Conservation (phyloP, 2,113 vertebrate species). For the Dromiciops gliroides region DNA sequence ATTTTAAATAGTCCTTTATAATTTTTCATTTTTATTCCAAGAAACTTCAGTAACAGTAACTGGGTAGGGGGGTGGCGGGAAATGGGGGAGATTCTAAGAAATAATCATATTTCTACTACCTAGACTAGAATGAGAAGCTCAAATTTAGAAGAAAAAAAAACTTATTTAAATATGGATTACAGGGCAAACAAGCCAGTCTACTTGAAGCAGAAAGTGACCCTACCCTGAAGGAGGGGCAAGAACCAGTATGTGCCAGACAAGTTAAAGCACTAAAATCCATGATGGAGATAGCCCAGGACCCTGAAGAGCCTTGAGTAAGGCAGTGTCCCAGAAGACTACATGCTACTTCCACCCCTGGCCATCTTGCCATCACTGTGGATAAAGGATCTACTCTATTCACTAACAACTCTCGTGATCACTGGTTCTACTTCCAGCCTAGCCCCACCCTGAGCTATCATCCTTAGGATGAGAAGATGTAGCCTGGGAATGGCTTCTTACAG, state of each 20-base stretch:
- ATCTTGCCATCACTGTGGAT: too few species aligned
- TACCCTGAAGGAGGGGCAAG: neutral
- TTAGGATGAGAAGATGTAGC: too few species aligned
- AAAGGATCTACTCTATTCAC: too few species aligned
- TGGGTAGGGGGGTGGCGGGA: too few species aligned
- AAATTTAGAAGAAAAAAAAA: neutral
- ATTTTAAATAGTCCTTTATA: neutral
- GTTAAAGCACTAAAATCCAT: neutral
- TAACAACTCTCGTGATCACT: too few species aligned
- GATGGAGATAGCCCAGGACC: too few species aligned
- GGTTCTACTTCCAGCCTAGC: too few species aligned
- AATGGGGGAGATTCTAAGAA: too few species aligned
- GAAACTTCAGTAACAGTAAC: neutral
- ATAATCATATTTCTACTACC: neutral
- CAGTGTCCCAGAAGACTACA: neutral
- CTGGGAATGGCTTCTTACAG: too few species aligned
- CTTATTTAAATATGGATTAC: neutral
- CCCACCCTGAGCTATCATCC: too few species aligned
- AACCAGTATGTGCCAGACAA: neutral
- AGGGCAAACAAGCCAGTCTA: neutral
- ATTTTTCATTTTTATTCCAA: neutral
- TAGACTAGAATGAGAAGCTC: neutral
- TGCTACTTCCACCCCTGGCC: too few species aligned
- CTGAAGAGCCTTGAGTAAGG: neutral
- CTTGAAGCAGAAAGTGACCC: neutral